phyloP scores from a whole-genome alignment of 2,113 vertebrate genomes.

The Colinus virginianus region DNA sequence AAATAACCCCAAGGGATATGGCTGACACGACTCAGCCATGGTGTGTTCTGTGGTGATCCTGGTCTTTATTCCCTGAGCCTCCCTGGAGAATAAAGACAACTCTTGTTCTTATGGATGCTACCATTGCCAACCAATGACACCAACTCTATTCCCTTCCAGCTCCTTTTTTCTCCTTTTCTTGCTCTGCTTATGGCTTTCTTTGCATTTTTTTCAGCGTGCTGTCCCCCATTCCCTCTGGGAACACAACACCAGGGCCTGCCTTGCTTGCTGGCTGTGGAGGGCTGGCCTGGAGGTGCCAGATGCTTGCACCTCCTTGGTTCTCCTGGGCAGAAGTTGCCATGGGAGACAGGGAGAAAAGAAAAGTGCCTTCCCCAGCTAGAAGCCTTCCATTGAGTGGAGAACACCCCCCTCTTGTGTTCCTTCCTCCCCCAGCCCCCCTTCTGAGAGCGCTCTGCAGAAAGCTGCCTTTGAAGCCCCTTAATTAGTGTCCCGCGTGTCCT shows the following conservation, averaged over 20 bases:
- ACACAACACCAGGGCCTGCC: neutral
- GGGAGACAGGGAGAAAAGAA: conserved; percentile 63
- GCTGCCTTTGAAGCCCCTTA: conserved; percentile 73
- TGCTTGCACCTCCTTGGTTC: conserved; percentile 62
- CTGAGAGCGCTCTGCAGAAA: conserved; percentile 56
- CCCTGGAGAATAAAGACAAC: neutral
- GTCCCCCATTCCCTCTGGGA: neutral
- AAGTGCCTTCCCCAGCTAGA: conserved; percentile 69
- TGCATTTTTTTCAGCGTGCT: neutral
- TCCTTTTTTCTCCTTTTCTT: neutral
- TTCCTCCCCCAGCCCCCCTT: conserved; percentile 66
- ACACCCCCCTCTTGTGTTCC: conserved; percentile 64
- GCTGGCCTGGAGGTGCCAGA: conserved; percentile 17
- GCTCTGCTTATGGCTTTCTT: neutral
- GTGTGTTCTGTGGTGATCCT: neutral
- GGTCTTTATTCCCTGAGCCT: neutral
- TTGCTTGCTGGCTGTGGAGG: neutral
- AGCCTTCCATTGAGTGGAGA: conserved; percentile 61
- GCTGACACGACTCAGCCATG: neutral
- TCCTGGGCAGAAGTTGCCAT: conserved; percentile 71
- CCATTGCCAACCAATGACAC: neutral
- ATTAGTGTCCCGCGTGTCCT: conserved; percentile 71
- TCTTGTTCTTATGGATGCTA: neutral
- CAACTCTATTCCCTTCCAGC: neutral
- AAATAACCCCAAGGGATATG: neutral